Evolutionary conservation across 2,113 vertebrate species (phyloP).

Genomic region (Vidua macroura): DNA sequence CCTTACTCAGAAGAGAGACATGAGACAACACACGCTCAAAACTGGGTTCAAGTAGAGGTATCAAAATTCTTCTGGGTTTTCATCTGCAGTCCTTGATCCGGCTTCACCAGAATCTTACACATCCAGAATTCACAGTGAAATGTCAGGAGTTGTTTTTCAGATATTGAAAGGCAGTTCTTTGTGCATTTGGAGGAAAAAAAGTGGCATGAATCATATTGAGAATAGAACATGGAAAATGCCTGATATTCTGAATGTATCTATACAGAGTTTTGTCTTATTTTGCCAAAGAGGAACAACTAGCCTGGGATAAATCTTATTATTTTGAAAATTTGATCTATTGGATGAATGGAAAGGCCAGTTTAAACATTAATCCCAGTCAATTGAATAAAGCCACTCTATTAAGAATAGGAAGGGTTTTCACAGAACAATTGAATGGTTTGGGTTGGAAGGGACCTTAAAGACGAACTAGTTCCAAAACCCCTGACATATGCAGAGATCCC

Average conservation of each 20-base stretch:
- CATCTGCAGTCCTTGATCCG: not conserved
- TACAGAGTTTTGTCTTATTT: not conserved
- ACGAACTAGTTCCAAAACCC: not conserved
- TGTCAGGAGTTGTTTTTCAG: not conserved
- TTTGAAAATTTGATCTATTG: not conserved
- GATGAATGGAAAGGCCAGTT: not conserved
- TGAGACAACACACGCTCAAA: not conserved
- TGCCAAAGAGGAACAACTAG: not conserved
- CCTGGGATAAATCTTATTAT: not conserved
- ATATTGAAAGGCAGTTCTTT: not conserved
- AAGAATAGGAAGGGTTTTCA: not conserved
- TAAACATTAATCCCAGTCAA: not conserved
- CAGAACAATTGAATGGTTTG: not conserved
- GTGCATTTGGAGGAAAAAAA: not conserved
- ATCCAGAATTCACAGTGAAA: not conserved
- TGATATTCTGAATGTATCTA: not conserved
- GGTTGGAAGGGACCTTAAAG: not conserved
- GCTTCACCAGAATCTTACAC: not conserved
- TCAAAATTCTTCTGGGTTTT: not conserved
- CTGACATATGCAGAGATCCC: not conserved
- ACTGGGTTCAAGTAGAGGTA: not conserved
- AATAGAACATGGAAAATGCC: not conserved
- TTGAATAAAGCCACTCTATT: fast-evolving
- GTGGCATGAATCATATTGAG: not conserved
- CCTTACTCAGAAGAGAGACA: not conserved